Evolutionary conservation across 2,113 vertebrate species (phyloP).

Genomic region (Odocoileus virginianus): DNA sequence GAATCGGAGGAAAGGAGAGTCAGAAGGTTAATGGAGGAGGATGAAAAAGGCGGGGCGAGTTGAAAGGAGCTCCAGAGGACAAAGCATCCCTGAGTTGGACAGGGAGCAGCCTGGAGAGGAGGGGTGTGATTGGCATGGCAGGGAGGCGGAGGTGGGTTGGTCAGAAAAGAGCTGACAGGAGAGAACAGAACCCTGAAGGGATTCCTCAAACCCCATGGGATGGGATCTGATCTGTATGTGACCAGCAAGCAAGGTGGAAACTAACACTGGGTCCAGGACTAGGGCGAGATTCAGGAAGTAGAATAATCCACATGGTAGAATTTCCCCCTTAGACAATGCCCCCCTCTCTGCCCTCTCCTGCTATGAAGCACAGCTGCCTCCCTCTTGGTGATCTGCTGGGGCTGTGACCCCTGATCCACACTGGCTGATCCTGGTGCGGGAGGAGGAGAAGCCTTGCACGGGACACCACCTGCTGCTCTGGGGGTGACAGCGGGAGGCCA

Average conservation of each 20-base stretch:
- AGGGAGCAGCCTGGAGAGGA: background rate
- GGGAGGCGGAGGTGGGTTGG: fast-evolving
- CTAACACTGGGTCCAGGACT: background rate
- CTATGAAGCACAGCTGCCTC: background rate
- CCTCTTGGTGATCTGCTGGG: background rate
- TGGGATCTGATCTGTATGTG: background rate
- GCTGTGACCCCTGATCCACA: background rate
- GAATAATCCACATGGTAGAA: background rate
- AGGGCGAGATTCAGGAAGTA: background rate
- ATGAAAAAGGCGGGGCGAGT: background rate
- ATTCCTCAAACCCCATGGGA: background rate
- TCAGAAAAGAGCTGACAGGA: background rate
- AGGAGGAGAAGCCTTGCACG: background rate
- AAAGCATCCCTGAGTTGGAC: background rate
- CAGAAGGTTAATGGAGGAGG: background rate
- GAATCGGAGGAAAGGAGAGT: background rate
- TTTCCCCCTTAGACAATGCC: background rate
- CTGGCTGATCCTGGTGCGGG: background rate
- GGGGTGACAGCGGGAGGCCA: background rate
- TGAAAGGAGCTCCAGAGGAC: background rate
- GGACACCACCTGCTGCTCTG: background rate
- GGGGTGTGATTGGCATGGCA: background rate
- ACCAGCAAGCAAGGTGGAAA: too few relatives aligned
- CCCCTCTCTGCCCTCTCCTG: fast-evolving
- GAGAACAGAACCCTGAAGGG: background rate